Evolutionary conservation across 2,113 vertebrate genomes (phyloP).

Genomic region (Stercorarius parasiticus): DNA sequence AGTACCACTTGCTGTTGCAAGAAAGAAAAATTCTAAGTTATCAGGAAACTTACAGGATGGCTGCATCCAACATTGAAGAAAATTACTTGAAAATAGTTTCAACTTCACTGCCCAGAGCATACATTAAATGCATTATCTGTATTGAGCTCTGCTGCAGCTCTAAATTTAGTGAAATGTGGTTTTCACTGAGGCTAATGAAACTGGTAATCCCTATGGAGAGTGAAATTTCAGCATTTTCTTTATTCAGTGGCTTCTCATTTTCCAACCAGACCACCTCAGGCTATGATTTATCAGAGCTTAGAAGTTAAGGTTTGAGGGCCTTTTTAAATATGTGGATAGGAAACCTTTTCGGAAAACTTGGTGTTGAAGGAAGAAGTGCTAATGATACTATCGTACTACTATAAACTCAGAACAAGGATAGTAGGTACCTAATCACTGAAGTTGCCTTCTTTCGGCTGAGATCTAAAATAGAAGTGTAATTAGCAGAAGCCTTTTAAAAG

Average conservation of each 20-base stretch:
- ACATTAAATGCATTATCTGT: constrained; percentile 59
- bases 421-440: neutral
- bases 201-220: constrained; percentile 44
- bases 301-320: neutral
- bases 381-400: neutral
- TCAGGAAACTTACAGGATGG: constrained; percentile 36
- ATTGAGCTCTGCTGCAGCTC: constrained; percentile 54
- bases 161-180: constrained; percentile 62
- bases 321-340: neutral
- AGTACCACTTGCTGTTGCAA: neutral
- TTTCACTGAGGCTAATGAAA: constrained; percentile 64
- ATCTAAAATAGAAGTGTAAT: neutral
- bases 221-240: constrained; percentile 51
- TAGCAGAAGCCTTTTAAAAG: neutral
- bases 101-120: constrained; percentile 63
- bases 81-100: constrained; percentile 69
- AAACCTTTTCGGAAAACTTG: neutral
- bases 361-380: neutral
- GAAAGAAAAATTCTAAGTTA: constrained; percentile 45
- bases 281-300: neutral
- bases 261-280: constrained; percentile 19
- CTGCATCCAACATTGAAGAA: constrained; percentile 50
- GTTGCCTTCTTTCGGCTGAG: neutral
- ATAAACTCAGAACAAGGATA: neutral
- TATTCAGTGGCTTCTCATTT: constrained; percentile 45